Evolutionary conservation across 1,140 invertebrate species (phyloP), one percentile per base, ranked within the genome.

Genomic region (Drosophila busckii): DNA sequence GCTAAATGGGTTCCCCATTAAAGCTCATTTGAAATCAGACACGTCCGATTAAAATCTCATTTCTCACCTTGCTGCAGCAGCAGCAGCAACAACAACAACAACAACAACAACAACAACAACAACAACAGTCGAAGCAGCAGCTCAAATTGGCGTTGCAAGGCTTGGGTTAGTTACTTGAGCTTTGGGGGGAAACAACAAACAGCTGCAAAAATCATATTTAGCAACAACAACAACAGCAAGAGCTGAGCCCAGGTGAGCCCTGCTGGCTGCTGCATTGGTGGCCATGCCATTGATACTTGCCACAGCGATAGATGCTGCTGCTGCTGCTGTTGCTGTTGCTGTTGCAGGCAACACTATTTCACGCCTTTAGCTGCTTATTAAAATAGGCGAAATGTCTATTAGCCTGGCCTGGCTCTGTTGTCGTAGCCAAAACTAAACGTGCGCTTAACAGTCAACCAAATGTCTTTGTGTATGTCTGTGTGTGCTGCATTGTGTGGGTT

Each of bases 41-140:
- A 86, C 84, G 84, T 86, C 84, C 84, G 84, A 86, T 86, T 86
- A 86, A 86, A 86, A 86, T 86, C 84, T 86, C 80, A 86, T 86
- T 86, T 86, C 84, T 86, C 84, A 86, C 84, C 84, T 86, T 70
- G 69, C 84, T 83, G 73, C 59, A 48, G 58, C 58, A n/a, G n/a
- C n/a, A n/a, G n/a, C n/a, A n/a, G n/a, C n/a, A n/a, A n/a, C n/a
- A n/a, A n/a, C n/a, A n/a, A n/a, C n/a, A n/a, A n/a, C n/a, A n/a
- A n/a, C n/a, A n/a, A n/a, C n/a, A n/a, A n/a, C n/a, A n/a, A n/a
- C n/a, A n/a, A n/a, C n/a, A n/a, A n/a, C n/a, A n/a, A n/a, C n/a
- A n/a, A n/a, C n/a, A n/a, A 66, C 41, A 65, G 66, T 32, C 58
- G 52, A 53, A 61, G 58, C 63, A 60, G 45, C 46, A 65, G 68